Base-by-base conservation (phyloP, 2,113 vertebrate species). In the Chitala chitala region DNA sequence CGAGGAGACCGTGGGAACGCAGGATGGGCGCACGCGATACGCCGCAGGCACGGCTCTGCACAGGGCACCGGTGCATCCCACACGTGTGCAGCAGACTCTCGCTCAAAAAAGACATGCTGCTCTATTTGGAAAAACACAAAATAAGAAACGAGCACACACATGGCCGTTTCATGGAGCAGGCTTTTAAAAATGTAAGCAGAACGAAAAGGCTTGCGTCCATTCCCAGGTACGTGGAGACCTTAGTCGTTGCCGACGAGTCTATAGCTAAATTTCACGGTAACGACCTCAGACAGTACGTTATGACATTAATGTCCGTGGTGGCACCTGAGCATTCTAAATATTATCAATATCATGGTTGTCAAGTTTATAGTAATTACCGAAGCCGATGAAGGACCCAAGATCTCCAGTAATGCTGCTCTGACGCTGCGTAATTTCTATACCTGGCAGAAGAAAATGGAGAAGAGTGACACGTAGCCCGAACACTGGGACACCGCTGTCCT, bases 401-500 rank as follows among this genome's bases (percentile, higher is more conserved):
- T 99, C 69, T 94, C 91, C 1, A 86, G 91, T 72, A 99, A 98
- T 69, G 97, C 97, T 0, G 97, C 97, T 72, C 86, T 99, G 89
- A 98, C 96, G 20, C 91, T 99, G 78, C 91, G 96, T 55, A 98
- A 98, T 90, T 99, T 99, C 79, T 99, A 96, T 71, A 93, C 92
- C 55, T 99, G 97, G 97, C 97, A 99, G 84, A 98, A 96, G 84
- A 98, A 97, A 83, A 88, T 96, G 86, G 98, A 98, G 89, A 98
- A 91, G 86, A 98, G 85, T 75, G 97, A 99, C 86, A 98, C 97
- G 84, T 93, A 98, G 73, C 92, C 93, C 0, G 96, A 98, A 38
- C 98, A 98, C 77, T 99, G 96, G 95, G 97, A 99, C 87, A 99
- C 97, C 0, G 96, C 97, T 66, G 93, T 99, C 77, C 94, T 99